These are phyloP conservation scores for Astyanax mexicanus DNA, from an alignment of 2,797 vertebrate species.

Conservation along the genomic window DNA sequence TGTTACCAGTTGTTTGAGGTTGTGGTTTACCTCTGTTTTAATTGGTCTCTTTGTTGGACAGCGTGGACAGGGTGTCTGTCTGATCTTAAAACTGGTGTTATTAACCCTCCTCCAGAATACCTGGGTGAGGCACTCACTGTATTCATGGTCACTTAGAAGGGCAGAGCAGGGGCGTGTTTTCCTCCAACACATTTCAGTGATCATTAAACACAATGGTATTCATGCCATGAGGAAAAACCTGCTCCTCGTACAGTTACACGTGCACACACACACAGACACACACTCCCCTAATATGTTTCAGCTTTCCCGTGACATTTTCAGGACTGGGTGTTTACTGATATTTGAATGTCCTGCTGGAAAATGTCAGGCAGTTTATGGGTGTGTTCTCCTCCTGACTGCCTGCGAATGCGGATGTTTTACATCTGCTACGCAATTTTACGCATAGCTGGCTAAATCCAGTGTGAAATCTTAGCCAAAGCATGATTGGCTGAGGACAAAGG, in stretches of 20 bases:
- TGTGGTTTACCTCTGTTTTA: no score
- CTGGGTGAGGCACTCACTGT: conserved; percentile 27
- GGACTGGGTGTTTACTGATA: conserved; percentile 26
- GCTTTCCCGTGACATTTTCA: conserved; percentile 13
- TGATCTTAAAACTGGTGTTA: neutral
- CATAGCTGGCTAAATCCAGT: neutral
- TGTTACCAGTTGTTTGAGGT: no score
- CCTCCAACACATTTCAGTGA: conserved; percentile 44
- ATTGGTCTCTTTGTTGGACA: neutral
- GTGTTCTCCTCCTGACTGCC: neutral
- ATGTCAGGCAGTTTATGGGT: conserved; percentile 8
- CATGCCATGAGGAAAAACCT: conserved; percentile 68
- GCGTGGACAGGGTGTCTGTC: no score
- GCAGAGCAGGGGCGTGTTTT: conserved; percentile 20
- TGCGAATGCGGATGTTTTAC: conserved; percentile 8
- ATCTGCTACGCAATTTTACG: neutral
- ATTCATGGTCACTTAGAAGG: conserved; percentile 4
- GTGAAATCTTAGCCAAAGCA: neutral
- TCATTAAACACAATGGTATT: conserved; percentile 47
- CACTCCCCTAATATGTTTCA: no score
- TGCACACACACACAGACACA: conserved; percentile 24
- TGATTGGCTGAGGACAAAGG: neutral
- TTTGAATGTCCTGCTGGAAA: conserved; percentile 19
- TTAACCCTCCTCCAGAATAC: conserved; percentile 11
- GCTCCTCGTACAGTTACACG: conserved; percentile 30